Percentiles rank a stretch among this genome's conserved stretches.
These are phyloP conservation scores for Magallana gigas DNA, from an alignment of 1,140 invertebrate genomes.

Conservation along the genomic window DNA sequence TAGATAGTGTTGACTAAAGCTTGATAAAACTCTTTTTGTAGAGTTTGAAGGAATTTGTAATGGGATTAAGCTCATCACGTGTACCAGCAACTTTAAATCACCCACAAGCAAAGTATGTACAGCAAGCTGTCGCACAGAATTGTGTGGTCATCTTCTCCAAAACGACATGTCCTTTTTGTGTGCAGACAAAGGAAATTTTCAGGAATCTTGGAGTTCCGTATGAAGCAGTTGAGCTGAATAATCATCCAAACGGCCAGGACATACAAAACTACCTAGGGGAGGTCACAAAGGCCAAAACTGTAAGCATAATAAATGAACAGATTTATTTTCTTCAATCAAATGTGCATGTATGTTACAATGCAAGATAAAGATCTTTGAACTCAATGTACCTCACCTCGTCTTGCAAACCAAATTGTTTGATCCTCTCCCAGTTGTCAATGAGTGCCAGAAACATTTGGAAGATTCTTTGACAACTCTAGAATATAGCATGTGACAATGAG, in stretches of 20 bases:
- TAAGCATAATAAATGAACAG: background rate
- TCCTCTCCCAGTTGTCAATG: too few species aligned
- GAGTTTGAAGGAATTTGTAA: background rate
- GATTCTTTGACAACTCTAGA: too few species aligned
- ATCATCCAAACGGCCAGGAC: slow-evolving; percentile 41
- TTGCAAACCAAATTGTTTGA: too few species aligned
- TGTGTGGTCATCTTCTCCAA: slow-evolving; percentile 58
- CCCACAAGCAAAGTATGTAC: slow-evolving; percentile 46
- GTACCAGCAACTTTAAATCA: background rate
- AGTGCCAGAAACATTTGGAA: too few species aligned
- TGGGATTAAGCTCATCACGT: slow-evolving; percentile 28
- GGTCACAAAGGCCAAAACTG: slow-evolving; percentile 52
- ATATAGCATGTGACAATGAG: too few species aligned
- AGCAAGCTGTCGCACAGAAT: slow-evolving; percentile 47
- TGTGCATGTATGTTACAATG: background rate
- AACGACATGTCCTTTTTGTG: slow-evolving; percentile 50
- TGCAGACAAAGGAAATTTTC: slow-evolving; percentile 47
- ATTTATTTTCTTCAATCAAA: background rate
- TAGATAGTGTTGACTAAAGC: too few species aligned
- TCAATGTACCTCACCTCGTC: background rate
- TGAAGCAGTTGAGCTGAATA: slow-evolving; percentile 48
- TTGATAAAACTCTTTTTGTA: background rate
- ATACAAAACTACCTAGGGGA: slow-evolving; percentile 44
- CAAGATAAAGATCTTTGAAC: background rate
- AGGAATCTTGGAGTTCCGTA: slow-evolving; percentile 40